Conservation (phyloP, 2,888 invertebrate species). For the Agapetus fuscipes region DNA sequence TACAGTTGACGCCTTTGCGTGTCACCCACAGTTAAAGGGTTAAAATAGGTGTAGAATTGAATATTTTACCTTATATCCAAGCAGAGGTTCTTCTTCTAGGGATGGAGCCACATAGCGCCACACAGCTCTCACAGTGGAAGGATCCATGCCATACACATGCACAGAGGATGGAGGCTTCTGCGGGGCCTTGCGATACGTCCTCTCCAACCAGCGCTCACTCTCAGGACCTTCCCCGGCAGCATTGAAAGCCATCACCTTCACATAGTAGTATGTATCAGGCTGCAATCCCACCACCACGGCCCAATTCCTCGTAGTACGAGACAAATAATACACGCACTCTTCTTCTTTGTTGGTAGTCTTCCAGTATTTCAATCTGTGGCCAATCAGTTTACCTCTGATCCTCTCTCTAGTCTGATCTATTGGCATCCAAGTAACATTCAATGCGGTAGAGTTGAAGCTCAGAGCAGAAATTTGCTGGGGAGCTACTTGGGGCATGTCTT, state of each 20-base stretch:
- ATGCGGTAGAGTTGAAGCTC: conserved; percentile 83
- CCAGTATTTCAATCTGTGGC: conserved; percentile 93
- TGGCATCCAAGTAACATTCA: conserved; percentile 86
- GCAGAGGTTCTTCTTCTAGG: conserved; percentile 84
- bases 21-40: too few relatives aligned
- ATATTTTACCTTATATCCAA: conserved; percentile 93
- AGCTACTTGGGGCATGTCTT: conserved; percentile 86
- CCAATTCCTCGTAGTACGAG: conserved; percentile 73
- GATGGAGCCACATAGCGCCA: conserved; percentile 93
- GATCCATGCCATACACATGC: conserved; percentile 71
- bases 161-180: conserved; percentile 93
- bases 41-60: too few relatives aligned
- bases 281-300: conserved; percentile 88
- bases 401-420: conserved; percentile 75
- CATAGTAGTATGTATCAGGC: conserved; percentile 86
- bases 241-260: conserved; percentile 94
- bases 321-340: conserved; percentile 73
- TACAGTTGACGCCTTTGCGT: too few relatives aligned
- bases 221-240: conserved; percentile 94
- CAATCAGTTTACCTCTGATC: conserved; percentile 82
- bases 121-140: conserved; percentile 76
- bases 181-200: conserved; percentile 85
- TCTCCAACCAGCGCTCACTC: conserved; percentile 79
- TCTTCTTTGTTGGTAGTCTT: conserved; percentile 63
- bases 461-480: conserved; percentile 71